phyloP scores from a whole-genome alignment of 1,140 invertebrate genomes.

The Rhagoletis pomonella region DNA sequence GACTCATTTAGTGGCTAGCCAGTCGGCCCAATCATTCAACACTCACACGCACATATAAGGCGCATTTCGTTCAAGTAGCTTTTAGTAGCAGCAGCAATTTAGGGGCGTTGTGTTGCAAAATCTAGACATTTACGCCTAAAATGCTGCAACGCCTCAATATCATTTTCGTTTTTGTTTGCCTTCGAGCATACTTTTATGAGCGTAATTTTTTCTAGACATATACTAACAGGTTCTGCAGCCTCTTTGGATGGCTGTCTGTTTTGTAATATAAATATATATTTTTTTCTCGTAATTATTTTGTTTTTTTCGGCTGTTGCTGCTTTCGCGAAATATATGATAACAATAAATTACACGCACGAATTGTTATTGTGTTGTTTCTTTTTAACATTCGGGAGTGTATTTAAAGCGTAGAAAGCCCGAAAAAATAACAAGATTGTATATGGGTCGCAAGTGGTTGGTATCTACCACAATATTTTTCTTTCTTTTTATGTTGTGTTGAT shows the following conservation, averaged over 20 bases:
- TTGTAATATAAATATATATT: not conserved
- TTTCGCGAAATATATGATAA: not conserved
- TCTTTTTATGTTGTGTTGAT: too few relatives aligned
- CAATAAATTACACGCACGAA: not conserved
- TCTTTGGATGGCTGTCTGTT: not conserved
- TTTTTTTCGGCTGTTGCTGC: not conserved
- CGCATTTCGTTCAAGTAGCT: too few relatives aligned
- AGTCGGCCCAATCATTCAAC: not conserved
- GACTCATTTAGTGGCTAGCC: not conserved
- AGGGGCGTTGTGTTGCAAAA: not conserved
- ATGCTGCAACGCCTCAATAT: not conserved
- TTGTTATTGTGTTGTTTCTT: not conserved
- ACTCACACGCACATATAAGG: too few relatives aligned
- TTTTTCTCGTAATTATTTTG: not conserved
- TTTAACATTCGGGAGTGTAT: not conserved
- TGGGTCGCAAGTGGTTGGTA: too few relatives aligned
- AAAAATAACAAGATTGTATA: too few relatives aligned
- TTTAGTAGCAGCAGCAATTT: not conserved
- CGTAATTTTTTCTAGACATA: not conserved
- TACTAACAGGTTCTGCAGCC: not conserved
- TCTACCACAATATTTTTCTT: too few relatives aligned
- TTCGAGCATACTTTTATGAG: not conserved
- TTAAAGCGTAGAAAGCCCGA: not conserved
- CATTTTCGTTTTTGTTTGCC: not conserved
- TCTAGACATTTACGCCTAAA: conserved; percentile 10